Evolutionary conservation across 1,140 invertebrate genomes (phyloP).

Genomic region (Onthophagus taurus): DNA sequence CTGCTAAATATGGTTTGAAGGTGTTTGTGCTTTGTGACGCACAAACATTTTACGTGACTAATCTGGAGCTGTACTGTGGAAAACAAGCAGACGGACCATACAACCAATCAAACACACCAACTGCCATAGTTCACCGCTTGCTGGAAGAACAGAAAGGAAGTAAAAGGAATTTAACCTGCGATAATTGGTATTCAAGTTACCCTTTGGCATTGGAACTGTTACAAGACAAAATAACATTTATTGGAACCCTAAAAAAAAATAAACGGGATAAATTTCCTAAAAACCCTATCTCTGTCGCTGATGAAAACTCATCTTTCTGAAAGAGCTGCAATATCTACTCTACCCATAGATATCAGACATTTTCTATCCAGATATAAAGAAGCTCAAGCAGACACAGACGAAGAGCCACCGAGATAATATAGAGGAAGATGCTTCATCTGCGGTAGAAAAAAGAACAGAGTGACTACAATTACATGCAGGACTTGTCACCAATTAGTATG

Average conservation of each 20-base stretch:
- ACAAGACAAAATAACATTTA: slow-evolving; percentile 27
- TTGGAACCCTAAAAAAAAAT: slow-evolving; percentile 32
- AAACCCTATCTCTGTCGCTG: too few species aligned
- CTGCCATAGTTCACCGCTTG: slow-evolving; percentile 25
- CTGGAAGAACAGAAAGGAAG: slow-evolving; percentile 21
- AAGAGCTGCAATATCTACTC: too few species aligned
- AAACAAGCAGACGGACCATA: slow-evolving; percentile 1
- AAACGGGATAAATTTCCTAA: too few species aligned
- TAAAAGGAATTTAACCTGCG: slow-evolving; percentile 28
- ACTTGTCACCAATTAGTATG: too few species aligned
- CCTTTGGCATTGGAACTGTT: slow-evolving; percentile 23
- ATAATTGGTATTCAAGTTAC: slow-evolving; percentile 29
- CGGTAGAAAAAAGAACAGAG: too few species aligned
- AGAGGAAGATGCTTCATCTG: too few species aligned
- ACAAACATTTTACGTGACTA: slow-evolving; percentile 7
- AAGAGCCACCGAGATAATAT: too few species aligned
- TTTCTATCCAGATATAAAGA: too few species aligned
- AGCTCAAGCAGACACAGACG: too few species aligned
- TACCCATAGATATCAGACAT: too few species aligned
- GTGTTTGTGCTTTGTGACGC: slow-evolving; percentile 1
- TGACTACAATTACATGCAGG: too few species aligned
- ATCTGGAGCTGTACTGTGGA: neutral
- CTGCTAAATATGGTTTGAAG: slow-evolving; percentile 1
- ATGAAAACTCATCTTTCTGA: too few species aligned
- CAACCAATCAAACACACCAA: neutral